A percentile compares a stretch with the other conserved stretches of the same genome.
Evolutionary conservation across 2,888 invertebrate genomes (phyloP).

Genomic region (Terebella lapidaria): DNA sequence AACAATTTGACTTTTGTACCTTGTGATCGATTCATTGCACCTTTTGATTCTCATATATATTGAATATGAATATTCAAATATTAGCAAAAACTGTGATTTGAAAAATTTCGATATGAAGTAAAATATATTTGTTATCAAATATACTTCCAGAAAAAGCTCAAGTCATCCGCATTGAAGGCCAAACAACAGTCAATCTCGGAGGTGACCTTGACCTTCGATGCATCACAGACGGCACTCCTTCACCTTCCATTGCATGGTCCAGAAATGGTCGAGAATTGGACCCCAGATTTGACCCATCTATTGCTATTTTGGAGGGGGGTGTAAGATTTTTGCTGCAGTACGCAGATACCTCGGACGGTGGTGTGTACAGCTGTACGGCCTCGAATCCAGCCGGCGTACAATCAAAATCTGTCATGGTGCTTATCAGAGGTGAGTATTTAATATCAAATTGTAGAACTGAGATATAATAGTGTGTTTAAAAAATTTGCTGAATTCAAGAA

Average conservation of each 20-base stretch:
- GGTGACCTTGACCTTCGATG: conserved; percentile 35
- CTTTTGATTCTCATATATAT: too few relatives aligned
- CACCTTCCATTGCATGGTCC: conserved; percentile 34
- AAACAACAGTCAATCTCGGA: conserved; percentile 16
- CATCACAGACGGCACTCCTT: conserved; percentile 33
- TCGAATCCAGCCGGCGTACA: conserved; percentile 9
- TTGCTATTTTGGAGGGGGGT: conserved; percentile 25
- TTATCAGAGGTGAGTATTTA: conserved; percentile 5
- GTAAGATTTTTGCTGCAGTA: conserved; percentile 20
- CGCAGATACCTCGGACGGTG: conserved; percentile 5
- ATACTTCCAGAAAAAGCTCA: too few relatives aligned
- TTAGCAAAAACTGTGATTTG: too few relatives aligned
- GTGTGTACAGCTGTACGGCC: conserved; percentile 15
- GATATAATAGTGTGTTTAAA: too few relatives aligned
- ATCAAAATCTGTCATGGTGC: neutral
- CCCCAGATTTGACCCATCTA: conserved; percentile 30
- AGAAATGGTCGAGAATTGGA: conserved; percentile 26
- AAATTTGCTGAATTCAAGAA: too few relatives aligned
- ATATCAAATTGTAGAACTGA: too few relatives aligned
- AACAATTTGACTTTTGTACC: too few relatives aligned
- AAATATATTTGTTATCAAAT: too few relatives aligned
- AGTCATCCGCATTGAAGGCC: neutral
- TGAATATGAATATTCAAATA: too few relatives aligned
- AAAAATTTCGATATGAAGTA: too few relatives aligned
- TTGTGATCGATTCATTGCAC: too few relatives aligned